Base-by-base conservation (phyloP, 1,140 invertebrate species). In the Heliconius congener region DNA sequence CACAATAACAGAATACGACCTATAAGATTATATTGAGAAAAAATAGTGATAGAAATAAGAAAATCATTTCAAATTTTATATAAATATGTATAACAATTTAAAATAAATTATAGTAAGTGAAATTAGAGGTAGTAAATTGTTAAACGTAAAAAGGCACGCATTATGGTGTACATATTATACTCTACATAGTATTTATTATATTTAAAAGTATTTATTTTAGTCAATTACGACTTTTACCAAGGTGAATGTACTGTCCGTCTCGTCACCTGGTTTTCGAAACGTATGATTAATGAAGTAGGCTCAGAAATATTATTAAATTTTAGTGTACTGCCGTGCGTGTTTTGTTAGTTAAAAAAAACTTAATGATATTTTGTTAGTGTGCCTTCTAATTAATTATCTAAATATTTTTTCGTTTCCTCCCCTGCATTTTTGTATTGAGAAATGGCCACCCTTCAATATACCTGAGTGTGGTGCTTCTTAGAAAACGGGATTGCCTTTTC, bases 401-500 rank as follows among this genome's bases (percentile, higher is more conserved):
- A 52, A 52, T 52, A 19, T 18, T 52, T 19, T 18, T 8, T 19
- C 3, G 13, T 66, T 27, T 13, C 27, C 27, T 30, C 23, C 13
- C 60, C 1, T 66, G 1, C 9, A 13, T 3, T 66, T 66, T 66
- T 66, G n/a, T 76, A 76, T 30, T 34, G 74, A 46, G 16, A 46
- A 70, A 27, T 76, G 39, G 71, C 71, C 70, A 70, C 74, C 76
- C 71, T 74, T 74, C 30, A 70, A 55, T 6, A 81, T 81, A 81
- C 79, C 79, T 77, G 79, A 74, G 71, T 42, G 4, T 57, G 46
- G 60, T 34, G 79, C 42, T 81, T 81, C 79, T 71, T 30, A 81
- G 79, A 81, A 80, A 81, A 81, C 52, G 76, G 72, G 76, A 81
- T 81, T 77, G 76, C 76, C 70, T 77, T 81, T 80, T 80, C 42